Conservation (phyloP, 2,797 vertebrate genomes). For the Yasuhikotakia modesta region DNA sequence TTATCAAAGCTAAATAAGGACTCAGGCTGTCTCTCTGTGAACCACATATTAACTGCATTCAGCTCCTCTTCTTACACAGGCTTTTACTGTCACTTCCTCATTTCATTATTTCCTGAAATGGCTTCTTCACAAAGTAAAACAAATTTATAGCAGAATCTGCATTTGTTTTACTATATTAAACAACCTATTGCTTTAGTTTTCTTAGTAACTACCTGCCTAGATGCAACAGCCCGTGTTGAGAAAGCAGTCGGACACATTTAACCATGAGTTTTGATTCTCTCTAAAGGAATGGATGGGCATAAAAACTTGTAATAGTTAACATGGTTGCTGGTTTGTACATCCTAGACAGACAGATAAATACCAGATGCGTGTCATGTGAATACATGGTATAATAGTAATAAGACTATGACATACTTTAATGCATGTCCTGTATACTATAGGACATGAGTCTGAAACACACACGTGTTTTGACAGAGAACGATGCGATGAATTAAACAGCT, state of each 20-base stretch:
- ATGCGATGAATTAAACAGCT: not conserved
- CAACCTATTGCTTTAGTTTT: not conserved
- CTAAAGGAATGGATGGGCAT: too few relatives aligned
- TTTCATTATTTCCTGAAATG: conserved; percentile 68
- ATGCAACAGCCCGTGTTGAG: too few relatives aligned
- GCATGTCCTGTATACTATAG: too few relatives aligned
- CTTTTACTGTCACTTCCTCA: conserved; percentile 64
- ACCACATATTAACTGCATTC: not conserved
- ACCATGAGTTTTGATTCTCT: too few relatives aligned
- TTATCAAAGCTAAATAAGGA: not conserved
- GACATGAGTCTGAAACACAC: too few relatives aligned
- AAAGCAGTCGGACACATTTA: too few relatives aligned
- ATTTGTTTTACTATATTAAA: not conserved
- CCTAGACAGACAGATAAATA: too few relatives aligned
- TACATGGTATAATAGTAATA: too few relatives aligned
- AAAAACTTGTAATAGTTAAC: too few relatives aligned
- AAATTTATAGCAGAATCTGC: not conserved
- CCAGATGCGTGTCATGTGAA: too few relatives aligned
- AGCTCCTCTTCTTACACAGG: conserved; percentile 1
- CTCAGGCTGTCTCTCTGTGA: not conserved
- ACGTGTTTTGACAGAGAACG: not conserved
- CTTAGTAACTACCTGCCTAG: not conserved
- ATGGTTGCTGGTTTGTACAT: too few relatives aligned
- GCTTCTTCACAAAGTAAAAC: conserved; percentile 4
- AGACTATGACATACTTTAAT: too few relatives aligned